These are phyloP conservation scores for Alouatta palliata DNA, from an alignment of 2,113 vertebrate genomes.

Conservation along the genomic window DNA sequence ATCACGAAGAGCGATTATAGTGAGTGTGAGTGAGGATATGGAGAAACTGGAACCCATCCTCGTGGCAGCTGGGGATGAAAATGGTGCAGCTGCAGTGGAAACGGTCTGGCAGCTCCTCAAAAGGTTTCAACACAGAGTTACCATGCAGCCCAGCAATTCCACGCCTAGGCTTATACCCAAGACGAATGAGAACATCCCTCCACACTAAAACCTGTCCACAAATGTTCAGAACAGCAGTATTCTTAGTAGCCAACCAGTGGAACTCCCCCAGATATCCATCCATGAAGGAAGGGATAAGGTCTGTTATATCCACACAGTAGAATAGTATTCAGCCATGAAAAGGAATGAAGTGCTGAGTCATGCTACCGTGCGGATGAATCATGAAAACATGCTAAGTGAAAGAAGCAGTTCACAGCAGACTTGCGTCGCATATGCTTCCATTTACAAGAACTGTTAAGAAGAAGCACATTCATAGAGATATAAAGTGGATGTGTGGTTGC, in stretches of 20 bases:
- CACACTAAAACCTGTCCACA: accelerated
- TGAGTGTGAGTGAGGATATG: accelerated
- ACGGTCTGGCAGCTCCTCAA: neutral
- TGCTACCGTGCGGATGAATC: accelerated
- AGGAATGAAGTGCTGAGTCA: accelerated
- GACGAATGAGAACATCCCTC: too few species aligned
- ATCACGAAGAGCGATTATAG: accelerated
- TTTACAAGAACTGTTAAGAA: too few species aligned
- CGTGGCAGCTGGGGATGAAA: neutral
- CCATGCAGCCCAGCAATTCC: neutral
- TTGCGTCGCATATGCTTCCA: accelerated
- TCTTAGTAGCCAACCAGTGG: neutral
- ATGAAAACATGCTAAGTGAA: neutral
- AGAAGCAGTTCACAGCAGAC: neutral
- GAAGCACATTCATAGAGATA: neutral
- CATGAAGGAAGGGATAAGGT: accelerated
- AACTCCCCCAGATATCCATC: neutral
- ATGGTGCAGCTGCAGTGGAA: neutral
- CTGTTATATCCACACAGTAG: accelerated
- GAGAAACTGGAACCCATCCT: neutral
- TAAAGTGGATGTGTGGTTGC: neutral
- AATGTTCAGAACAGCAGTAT: accelerated
- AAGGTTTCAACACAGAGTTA: neutral
- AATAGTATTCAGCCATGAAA: accelerated
- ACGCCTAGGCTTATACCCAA: neutral